Conservation (phyloP, 2,797 vertebrate species). For the Phyllotis vaccarum region DNA sequence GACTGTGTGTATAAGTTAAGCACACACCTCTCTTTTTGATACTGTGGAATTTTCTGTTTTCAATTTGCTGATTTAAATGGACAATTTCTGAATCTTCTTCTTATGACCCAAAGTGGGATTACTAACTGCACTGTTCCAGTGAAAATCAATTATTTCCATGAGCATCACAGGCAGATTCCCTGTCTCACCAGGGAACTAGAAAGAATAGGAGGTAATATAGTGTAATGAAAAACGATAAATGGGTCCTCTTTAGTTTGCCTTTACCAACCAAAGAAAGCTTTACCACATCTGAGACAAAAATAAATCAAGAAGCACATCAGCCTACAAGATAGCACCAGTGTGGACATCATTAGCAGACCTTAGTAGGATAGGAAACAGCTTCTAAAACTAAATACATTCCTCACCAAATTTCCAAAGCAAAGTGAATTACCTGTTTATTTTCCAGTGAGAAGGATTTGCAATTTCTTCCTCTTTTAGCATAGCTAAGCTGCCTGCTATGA, state of each 20-base stretch:
- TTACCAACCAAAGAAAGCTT: conserved; percentile 28
- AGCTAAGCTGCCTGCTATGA: conserved; percentile 36
- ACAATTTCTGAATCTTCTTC: neutral
- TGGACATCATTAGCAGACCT: neutral
- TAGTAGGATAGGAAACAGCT: neutral
- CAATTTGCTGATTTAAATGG: conserved; percentile 11
- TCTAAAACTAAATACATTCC: conserved; percentile 29
- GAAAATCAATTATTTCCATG: neutral
- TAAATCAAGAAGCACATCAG: conserved; percentile 27
- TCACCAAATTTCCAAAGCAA: conserved; percentile 55
- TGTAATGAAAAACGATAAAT: neutral
- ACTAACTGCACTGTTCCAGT: neutral
- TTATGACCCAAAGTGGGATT: conserved; percentile 1
- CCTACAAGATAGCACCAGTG: neutral
- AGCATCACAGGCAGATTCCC: neutral
- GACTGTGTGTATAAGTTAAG: neutral
- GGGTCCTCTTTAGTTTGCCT: neutral
- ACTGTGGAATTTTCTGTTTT: conserved; percentile 41
- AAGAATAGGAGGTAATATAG: neutral
- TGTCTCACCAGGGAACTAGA: neutral
- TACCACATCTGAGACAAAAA: conserved; percentile 23
- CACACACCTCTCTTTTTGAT: conserved; percentile 25
- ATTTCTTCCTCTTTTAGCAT: conserved; percentile 44
- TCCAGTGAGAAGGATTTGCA: neutral
- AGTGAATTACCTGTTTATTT: conserved; percentile 9